These are phyloP conservation scores for Wiebesia pumilae DNA, from an alignment of 1,140 invertebrate species.

Conservation along the genomic window DNA sequence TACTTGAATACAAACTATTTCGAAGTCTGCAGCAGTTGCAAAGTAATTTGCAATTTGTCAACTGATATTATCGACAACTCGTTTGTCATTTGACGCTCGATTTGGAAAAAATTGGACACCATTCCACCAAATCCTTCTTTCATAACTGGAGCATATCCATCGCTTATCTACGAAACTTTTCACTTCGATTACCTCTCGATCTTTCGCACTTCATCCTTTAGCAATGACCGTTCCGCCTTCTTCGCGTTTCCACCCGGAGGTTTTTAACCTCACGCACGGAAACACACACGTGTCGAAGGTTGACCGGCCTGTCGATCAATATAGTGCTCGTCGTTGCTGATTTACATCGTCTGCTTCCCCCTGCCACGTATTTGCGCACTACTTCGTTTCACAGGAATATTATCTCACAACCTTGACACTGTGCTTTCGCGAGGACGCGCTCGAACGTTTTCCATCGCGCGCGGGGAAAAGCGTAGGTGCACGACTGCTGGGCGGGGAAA, in stretches of 20 bases:
- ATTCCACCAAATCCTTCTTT: background rate
- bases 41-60: constrained; percentile 19
- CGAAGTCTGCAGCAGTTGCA: too few species aligned
- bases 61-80: background rate
- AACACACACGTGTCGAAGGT: background rate
- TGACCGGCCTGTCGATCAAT: background rate
- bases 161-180: background rate
- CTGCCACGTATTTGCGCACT: too few species aligned
- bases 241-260: background rate
- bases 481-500: background rate
- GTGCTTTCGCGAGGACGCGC: background rate
- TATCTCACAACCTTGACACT: background rate
- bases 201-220: background rate
- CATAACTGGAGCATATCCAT: background rate
- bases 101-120: constrained; percentile 17
- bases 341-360: too few species aligned
- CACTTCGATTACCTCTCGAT: background rate
- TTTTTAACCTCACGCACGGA: background rate
- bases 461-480: background rate
- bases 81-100: constrained; percentile 1
- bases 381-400: background rate
- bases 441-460: background rate
- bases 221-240: background rate
- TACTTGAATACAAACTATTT: too few species aligned
- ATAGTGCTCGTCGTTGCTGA: too few species aligned